Conservation (phyloP, 2,113 vertebrate genomes). For the Tor tambroides region DNA sequence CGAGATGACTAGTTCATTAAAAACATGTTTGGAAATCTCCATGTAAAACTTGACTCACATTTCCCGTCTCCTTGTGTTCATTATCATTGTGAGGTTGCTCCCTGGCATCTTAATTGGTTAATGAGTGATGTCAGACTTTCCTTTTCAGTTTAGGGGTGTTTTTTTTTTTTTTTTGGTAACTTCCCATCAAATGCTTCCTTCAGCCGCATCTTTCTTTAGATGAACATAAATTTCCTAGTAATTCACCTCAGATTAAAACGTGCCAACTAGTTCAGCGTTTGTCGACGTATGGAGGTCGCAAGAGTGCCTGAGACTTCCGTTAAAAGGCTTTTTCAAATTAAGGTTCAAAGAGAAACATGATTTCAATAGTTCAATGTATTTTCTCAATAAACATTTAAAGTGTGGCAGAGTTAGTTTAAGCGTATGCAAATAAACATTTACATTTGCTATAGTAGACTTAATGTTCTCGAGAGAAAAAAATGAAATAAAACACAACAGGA, state of each 20-base stretch:
- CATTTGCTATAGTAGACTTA: background rate
- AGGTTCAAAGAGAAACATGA: background rate
- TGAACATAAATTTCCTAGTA: background rate
- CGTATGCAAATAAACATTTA: background rate
- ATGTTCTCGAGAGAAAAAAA: too few relatives aligned
- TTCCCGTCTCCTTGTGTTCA: background rate
- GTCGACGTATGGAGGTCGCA: too few relatives aligned
- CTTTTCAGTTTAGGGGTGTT: background rate
- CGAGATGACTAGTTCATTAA: background rate
- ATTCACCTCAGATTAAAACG: background rate
- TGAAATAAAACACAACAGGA: too few relatives aligned
- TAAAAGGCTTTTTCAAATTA: background rate
- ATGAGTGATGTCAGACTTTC: slow-evolving; percentile 23
- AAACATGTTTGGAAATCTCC: slow-evolving; percentile 11
- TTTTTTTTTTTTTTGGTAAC: background rate
- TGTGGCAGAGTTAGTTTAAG: background rate
- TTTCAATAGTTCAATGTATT: background rate
- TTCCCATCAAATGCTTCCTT: background rate
- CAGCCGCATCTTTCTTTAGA: background rate
- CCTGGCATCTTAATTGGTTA: background rate
- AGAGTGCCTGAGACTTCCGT: background rate
- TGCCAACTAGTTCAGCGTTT: background rate
- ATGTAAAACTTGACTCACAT: slow-evolving; percentile 1
- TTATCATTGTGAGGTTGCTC: background rate
- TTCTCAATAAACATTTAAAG: background rate